Evolutionary conservation across 2,113 vertebrate genomes (phyloP).

Genomic region (Ictalurus furcatus): DNA sequence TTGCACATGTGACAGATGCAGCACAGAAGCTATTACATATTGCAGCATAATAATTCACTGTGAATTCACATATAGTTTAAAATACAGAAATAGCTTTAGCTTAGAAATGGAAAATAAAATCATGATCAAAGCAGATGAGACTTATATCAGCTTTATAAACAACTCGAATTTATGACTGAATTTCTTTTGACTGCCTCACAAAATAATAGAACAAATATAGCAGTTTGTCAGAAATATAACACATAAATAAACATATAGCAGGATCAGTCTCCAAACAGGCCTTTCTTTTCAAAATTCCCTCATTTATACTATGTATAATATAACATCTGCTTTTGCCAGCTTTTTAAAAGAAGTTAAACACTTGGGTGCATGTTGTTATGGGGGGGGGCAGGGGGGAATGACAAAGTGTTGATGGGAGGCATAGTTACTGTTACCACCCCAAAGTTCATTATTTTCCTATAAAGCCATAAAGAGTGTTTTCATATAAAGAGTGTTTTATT

Average conservation of each 20-base stretch:
- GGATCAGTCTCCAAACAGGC: neutral
- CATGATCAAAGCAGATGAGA: too few relatives aligned
- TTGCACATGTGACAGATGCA: neutral
- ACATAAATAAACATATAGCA: neutral
- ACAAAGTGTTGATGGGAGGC: neutral
- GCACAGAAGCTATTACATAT: neutral
- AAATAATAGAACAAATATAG: neutral
- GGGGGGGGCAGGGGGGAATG: too few relatives aligned
- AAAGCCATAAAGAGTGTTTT: neutral
- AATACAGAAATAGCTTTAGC: neutral
- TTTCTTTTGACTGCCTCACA: neutral
- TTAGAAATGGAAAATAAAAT: neutral
- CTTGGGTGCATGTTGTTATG: neutral
- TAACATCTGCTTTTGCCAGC: neutral
- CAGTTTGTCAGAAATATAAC: neutral
- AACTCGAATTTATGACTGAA: neutral
- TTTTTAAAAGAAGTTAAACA: neutral
- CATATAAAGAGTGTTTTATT: neutral
- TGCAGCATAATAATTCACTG: neutral
- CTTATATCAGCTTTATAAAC: too few relatives aligned
- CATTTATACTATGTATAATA: neutral
- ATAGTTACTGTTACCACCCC: neutral
- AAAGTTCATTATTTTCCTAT: neutral
- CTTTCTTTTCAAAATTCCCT: neutral
- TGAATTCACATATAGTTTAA: neutral